These are phyloP conservation scores for Pholis gunnellus DNA, from an alignment of 2,113 vertebrate genomes.

Conservation along the genomic window DNA sequence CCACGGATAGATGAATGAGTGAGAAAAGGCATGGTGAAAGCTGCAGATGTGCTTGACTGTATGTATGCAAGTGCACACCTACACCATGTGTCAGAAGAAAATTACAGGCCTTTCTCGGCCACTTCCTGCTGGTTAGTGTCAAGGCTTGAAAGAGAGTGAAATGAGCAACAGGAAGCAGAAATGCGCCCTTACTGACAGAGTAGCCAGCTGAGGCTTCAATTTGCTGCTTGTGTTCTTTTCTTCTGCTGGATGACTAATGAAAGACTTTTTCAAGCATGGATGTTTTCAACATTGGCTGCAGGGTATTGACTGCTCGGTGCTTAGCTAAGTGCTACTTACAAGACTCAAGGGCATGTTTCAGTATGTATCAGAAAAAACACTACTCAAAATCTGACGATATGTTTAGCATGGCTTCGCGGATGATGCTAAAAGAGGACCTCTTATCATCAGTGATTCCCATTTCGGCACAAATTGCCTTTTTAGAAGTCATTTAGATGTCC, in stretches of 20 bases:
- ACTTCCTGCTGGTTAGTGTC: constrained; percentile 31
- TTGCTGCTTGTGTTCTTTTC: constrained; percentile 11
- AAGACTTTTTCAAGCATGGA: constrained; percentile 27
- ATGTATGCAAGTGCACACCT: neutral
- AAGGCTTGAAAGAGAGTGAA: constrained; percentile 30
- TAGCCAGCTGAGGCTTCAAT: constrained; percentile 12
- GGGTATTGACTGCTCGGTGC: neutral
- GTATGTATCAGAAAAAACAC: constrained; percentile 14
- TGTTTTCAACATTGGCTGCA: constrained; percentile 15
- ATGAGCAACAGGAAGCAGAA: constrained; percentile 41
- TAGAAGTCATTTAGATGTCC: neutral
- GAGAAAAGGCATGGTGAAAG: neutral
- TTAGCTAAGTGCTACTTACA: constrained; percentile 40
- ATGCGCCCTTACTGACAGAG: constrained; percentile 9
- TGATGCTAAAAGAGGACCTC: neutral
- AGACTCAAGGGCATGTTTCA: constrained; percentile 18
- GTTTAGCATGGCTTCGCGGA: neutral
- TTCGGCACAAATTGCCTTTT: neutral
- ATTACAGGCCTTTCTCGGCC: constrained; percentile 17
- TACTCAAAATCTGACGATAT: neutral
- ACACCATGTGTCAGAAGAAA: constrained; percentile 1
- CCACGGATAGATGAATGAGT: neutral
- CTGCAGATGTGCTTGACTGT: neutral
- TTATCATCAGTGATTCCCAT: neutral
- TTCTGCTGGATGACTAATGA: constrained; percentile 25